Percentiles rank a stretch among this genome's conserved stretches.
These are phyloP conservation scores for Enteromius anoplus DNA, from an alignment of 2,797 vertebrate species.

Conservation along the genomic window DNA sequence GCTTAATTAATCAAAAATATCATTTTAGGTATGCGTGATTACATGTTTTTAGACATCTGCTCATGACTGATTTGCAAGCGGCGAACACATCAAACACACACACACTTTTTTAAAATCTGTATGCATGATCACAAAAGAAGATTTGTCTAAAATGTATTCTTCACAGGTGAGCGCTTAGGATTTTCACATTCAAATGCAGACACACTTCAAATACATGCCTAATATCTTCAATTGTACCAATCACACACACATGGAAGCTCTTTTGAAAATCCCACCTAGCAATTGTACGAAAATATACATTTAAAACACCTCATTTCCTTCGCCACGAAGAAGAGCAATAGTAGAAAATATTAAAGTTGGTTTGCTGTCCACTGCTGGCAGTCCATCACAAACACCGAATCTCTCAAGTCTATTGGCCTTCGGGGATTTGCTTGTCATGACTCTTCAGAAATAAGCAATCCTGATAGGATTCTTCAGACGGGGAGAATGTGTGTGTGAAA, in stretches of 20 bases:
- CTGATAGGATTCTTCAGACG: slow-evolving; percentile 55
- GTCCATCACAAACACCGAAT: slow-evolving; percentile 47
- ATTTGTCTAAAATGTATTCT: slow-evolving; percentile 49
- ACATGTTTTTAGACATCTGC: slow-evolving; percentile 47
- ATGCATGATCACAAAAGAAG: slow-evolving; percentile 43
- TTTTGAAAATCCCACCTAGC: slow-evolving; percentile 74
- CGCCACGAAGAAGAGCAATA: slow-evolving; percentile 66
- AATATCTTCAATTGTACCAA: slow-evolving; percentile 69
- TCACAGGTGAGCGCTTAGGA: slow-evolving; percentile 60
- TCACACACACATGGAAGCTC: slow-evolving; percentile 63
- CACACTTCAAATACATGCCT: slow-evolving; percentile 62
- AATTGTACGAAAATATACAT: slow-evolving; percentile 80
- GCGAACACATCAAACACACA: slow-evolving; percentile 15
- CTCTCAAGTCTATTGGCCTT: slow-evolving; percentile 51
- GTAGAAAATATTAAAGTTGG: slow-evolving; percentile 70
- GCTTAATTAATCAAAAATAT: slow-evolving; percentile 50
- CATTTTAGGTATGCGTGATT: slow-evolving; percentile 37
- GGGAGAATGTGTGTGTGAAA: slow-evolving; percentile 56
- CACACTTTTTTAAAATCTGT: slow-evolving; percentile 28
- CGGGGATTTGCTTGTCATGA: slow-evolving; percentile 51
- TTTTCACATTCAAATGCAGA: slow-evolving; percentile 63
- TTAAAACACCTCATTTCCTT: slow-evolving; percentile 80
- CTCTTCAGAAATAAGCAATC: slow-evolving; percentile 59
- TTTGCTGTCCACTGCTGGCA: slow-evolving; percentile 54
- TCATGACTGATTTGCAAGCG: slow-evolving; percentile 25